Conservation (phyloP, 2,888 invertebrate species). For the Serrognathus titanus region DNA sequence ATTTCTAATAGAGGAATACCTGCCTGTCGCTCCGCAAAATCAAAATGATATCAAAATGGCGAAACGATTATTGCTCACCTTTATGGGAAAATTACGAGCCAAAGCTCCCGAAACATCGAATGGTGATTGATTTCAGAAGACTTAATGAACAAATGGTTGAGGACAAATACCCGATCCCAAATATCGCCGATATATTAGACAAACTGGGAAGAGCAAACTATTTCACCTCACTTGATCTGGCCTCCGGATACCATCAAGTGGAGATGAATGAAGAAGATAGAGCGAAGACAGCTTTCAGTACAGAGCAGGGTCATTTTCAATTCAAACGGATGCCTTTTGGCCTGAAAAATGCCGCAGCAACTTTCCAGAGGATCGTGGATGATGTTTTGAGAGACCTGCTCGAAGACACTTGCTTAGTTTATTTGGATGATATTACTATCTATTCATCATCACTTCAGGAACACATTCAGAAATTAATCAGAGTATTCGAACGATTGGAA, state of each 20-base stretch:
- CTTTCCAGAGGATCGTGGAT: too few species aligned
- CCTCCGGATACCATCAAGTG: conserved; percentile 5
- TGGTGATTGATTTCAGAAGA: background rate
- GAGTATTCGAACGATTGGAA: conserved; percentile 20
- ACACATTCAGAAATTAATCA: conserved; percentile 20
- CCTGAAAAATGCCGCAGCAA: too few species aligned
- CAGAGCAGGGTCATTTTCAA: too few species aligned
- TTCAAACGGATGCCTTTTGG: too few species aligned
- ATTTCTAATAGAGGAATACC: background rate
- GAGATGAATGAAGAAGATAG: too few species aligned
- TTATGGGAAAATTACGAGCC: background rate
- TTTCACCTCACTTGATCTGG: conserved; percentile 32
- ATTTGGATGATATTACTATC: conserved; percentile 32
- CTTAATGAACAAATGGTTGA: background rate
- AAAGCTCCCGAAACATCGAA: background rate
- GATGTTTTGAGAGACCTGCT: too few species aligned
- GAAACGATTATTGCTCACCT: background rate
- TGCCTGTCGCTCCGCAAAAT: background rate
- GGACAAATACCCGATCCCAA: conserved; percentile 6
- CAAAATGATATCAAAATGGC: background rate
- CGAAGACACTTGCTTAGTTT: conserved; percentile 12
- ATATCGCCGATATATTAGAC: conserved; percentile 31
- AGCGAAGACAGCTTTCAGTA: too few species aligned
- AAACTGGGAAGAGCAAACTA: conserved; percentile 29
- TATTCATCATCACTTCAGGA: conserved; percentile 23